Evolutionary conservation across 1,140 invertebrate genomes (phyloP).

Genomic region (Panonychus citri): DNA sequence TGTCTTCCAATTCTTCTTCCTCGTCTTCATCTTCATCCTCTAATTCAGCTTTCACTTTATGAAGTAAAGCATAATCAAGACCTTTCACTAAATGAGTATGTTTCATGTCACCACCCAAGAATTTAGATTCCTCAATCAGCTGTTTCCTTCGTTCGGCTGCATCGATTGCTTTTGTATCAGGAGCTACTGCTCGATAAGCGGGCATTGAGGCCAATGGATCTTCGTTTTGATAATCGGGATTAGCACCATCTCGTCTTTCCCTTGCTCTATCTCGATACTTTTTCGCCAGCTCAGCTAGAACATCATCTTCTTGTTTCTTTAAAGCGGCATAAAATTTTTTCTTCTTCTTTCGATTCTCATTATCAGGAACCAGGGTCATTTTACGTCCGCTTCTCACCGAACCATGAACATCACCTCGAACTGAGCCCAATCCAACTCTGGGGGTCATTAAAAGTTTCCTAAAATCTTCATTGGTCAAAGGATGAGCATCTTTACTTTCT

Average conservation of each 20-base stretch:
- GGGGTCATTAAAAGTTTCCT: conserved; percentile 86
- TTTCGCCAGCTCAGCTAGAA: conserved; percentile 77
- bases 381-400: conserved; percentile 5
- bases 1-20: conserved; percentile 27
- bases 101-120: conserved; percentile 98
- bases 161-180: conserved; percentile 78
- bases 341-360: conserved; percentile 27
- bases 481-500: not conserved
- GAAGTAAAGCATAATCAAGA: conserved; percentile 92
- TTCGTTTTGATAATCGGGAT: conserved; percentile 39
- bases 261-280: conserved; percentile 41
- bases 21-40: conserved; percentile 7
- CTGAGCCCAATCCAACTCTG: conserved; percentile 21
- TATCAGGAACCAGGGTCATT: conserved; percentile 11
- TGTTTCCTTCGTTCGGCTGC: conserved; percentile 82
- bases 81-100: conserved; percentile 99
- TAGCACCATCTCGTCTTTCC: conserved; percentile 68
- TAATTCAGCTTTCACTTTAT: conserved; percentile 44
- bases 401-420: conserved; percentile 4
- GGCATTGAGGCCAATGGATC: conserved; percentile 55
- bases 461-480: conserved; percentile 84
- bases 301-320: conserved; percentile 85
- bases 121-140: conserved; percentile 97
- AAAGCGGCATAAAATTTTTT: conserved; percentile 57
- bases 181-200: conserved; percentile 81